Evolutionary conservation across 2,888 invertebrate genomes (phyloP).

Genomic region (Tuta absoluta): DNA sequence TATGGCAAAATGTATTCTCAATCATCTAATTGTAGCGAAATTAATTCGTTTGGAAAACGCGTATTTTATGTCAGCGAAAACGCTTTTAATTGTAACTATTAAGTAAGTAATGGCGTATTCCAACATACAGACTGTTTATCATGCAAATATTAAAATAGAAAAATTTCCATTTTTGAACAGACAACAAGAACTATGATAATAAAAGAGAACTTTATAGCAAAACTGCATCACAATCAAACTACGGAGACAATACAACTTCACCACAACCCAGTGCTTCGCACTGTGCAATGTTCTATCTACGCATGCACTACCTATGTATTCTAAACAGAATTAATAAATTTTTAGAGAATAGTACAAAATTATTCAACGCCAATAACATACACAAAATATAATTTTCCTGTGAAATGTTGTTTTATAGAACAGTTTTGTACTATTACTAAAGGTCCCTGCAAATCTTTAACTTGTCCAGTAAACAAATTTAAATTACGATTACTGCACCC

Average conservation of each 20-base stretch:
- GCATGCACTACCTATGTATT: constrained; percentile 71
- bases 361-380: background rate
- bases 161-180: constrained; percentile 21
- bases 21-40: no score
- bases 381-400: background rate
- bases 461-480: background rate
- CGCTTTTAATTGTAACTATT: background rate
- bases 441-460: background rate
- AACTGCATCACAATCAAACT: constrained; percentile 75
- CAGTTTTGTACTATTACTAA: background rate
- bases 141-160: constrained; percentile 58
- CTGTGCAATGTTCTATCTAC: constrained; percentile 65
- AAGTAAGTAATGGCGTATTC: constrained; percentile 39
- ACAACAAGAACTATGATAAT: constrained; percentile 55
- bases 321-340: constrained; percentile 21
- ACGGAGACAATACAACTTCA: constrained; percentile 57
- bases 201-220: constrained; percentile 72
- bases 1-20: no score
- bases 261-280: constrained; percentile 78
- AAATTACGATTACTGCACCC: background rate
- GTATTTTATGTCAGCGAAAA: background rate
- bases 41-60: no score
- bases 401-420: background rate
- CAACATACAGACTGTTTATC: constrained; percentile 55
- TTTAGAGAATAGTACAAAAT: constrained; percentile 5